Conservation (phyloP, 1,140 invertebrate genomes). For the Apis dorsata region DNA sequence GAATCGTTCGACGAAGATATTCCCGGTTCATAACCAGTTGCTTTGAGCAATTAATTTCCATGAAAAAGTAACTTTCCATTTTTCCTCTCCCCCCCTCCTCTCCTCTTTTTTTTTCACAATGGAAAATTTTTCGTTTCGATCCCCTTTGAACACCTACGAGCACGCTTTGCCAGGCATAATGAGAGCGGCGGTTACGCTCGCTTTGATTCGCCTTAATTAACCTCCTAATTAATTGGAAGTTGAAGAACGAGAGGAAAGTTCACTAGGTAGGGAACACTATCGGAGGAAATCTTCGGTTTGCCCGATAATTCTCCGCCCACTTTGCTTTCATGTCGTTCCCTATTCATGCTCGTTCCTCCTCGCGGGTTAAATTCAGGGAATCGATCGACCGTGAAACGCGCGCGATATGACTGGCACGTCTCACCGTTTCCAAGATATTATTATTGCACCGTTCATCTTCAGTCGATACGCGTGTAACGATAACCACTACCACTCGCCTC, state of each 20-base stretch:
- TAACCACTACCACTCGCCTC: not conserved
- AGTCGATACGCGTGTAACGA: not conserved
- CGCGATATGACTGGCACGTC: conserved; percentile 20
- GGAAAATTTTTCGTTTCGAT: conserved; percentile 27
- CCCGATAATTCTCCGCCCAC: not conserved
- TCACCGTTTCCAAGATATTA: conserved; percentile 9
- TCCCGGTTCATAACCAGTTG: not conserved
- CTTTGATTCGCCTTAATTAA: conserved; percentile 60
- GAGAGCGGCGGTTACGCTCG: conserved; percentile 42
- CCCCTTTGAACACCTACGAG: conserved; percentile 55
- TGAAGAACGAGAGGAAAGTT: conserved; percentile 42
- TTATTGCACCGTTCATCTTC: conserved; percentile 9
- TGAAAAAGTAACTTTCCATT: not conserved
- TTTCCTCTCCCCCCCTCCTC: too few relatives aligned
- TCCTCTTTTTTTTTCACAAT: too few relatives aligned
- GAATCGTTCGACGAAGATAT: not conserved
- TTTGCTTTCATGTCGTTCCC: conserved; percentile 25
- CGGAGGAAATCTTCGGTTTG: conserved; percentile 43
- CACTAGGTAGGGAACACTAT: conserved; percentile 3
- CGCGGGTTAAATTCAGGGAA: not conserved
- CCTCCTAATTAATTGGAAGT: conserved; percentile 61
- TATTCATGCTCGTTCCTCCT: conserved; percentile 5
- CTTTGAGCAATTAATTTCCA: conserved; percentile 27
- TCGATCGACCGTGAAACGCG: conserved; percentile 27
- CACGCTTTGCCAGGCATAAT: conserved; percentile 53